phyloP scores from a whole-genome alignment of 2,113 vertebrate genomes.

The Prinia subflava region DNA sequence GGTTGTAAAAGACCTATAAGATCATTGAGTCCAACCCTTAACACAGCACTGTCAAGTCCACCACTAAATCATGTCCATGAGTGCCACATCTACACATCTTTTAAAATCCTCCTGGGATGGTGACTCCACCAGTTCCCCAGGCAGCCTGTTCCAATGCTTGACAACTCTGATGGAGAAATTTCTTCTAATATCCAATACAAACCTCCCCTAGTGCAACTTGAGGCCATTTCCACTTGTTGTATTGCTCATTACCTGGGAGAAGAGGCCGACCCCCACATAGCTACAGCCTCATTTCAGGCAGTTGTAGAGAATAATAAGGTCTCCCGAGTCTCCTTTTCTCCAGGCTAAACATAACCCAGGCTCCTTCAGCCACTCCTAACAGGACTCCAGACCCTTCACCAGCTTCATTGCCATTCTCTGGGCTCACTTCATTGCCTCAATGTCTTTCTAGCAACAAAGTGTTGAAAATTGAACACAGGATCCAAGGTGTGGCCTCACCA shows the following conservation, averaged over 20 bases:
- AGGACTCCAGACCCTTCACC: neutral
- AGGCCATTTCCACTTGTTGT: neutral
- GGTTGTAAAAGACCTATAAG: neutral
- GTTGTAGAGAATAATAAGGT: neutral
- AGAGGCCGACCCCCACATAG: rapidly evolving
- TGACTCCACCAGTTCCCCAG: neutral
- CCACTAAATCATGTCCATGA: neutral
- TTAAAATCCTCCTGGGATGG: neutral
- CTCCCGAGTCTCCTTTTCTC: neutral
- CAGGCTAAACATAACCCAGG: neutral
- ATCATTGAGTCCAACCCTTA: neutral
- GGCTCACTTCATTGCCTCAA: neutral
- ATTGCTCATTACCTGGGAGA: neutral
- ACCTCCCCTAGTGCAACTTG: neutral
- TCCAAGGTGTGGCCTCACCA: neutral
- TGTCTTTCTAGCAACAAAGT: neutral
- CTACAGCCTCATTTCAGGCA: neutral
- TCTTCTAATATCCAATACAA: neutral
- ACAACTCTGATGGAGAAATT: neutral
- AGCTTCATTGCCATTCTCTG: neutral
- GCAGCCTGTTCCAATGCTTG: neutral
- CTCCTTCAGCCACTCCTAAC: neutral
- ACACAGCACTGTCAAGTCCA: neutral
- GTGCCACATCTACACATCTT: neutral
- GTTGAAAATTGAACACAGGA: neutral